Base-by-base conservation (phyloP, 2,888 invertebrate genomes). In the Teleiodes luculella region DNA sequence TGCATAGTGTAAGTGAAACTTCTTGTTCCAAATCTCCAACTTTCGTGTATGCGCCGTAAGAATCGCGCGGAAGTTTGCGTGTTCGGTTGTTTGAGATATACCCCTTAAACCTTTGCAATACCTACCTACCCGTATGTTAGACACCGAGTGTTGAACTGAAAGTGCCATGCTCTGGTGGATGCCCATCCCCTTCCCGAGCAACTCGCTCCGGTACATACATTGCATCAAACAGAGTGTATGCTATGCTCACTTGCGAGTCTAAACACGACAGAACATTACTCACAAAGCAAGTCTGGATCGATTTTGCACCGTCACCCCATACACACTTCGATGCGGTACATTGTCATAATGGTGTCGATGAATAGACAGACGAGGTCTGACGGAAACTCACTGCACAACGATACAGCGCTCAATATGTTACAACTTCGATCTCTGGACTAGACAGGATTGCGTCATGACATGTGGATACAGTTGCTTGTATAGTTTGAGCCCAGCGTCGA, bases 291-390 rank as follows among this genome's bases (percentile, higher is more conserved):
- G 78, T 81, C 77, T 78, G 78, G 85, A 86, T 89, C 91, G 91
- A 92, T 92, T 92, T 92, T 92, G 92, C 92, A 92, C 92, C 91
- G 90, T 88, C 83, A 87, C 86, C 88, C 86, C 88, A 85, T 83
- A 85, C 78, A 85, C 81, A 81, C 78, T 60, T 61, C 65, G 67
- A 68, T 66, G 66, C 66, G 62, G 59, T 66, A n/a, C n/a, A n/a
- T n/a, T n/a, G n/a, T n/a, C n/a, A n/a, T n/a, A 67, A 60, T 68
- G 64, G 62, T 67, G 68, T 65, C 66, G 62, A 66, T 68, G 65
- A 28, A 60, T 65, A 66, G 63, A 70, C 66, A n/a, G 66, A 67
- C 63, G 65, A 52, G 53, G 52, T 60, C 43, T 43, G 52, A 57
- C 66, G 61, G 65, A 63, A 64, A 64, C 65, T 68, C 65, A 64